phyloP scores from a whole-genome alignment of 2,113 vertebrate species.

The Engystomops pustulosus region DNA sequence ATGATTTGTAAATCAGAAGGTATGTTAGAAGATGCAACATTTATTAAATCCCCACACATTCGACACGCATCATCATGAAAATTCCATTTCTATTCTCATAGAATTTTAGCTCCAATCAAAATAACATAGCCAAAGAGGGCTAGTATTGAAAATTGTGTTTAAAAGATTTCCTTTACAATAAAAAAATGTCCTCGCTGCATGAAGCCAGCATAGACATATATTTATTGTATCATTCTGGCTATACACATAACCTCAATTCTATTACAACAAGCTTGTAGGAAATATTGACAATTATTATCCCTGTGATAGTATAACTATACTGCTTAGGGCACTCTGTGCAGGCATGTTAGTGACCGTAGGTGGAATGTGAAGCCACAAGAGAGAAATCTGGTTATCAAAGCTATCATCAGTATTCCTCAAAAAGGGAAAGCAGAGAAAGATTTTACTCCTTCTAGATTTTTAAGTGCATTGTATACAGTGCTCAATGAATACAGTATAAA shows the following conservation, averaged over 20 bases:
- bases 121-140: neutral
- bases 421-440: neutral
- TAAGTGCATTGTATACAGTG: neutral
- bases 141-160: neutral
- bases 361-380: neutral
- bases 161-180: neutral
- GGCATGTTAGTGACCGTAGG: neutral
- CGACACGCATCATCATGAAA: neutral
- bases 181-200: neutral
- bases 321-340: neutral
- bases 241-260: neutral
- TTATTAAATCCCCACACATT: neutral
- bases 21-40: neutral
- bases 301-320: neutral
- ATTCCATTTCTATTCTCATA: neutral
- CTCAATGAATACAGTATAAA: neutral
- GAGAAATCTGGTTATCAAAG: neutral
- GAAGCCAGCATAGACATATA: neutral
- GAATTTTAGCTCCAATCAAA: neutral
- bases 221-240: neutral
- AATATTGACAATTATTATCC: too few relatives aligned
- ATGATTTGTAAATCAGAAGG: constrained; percentile 30
- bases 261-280: neutral
- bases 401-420: neutral
- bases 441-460: neutral